These are phyloP conservation scores for Drosophila punjabiensis DNA, from an alignment of 1,140 invertebrate genomes.

Conservation along the genomic window DNA sequence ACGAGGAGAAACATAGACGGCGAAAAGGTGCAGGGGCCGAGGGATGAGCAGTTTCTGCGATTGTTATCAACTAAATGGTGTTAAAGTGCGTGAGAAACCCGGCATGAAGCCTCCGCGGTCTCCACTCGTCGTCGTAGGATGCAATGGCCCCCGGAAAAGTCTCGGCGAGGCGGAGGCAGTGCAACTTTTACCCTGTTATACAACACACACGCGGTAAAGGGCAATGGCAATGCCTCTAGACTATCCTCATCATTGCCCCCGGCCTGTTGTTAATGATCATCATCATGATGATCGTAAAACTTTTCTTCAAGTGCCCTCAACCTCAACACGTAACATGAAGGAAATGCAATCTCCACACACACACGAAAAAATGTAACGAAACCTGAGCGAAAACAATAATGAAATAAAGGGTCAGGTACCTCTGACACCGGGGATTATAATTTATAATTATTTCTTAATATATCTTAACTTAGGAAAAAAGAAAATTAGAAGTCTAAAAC, in stretches of 20 bases:
- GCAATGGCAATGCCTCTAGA: conserved; percentile 44
- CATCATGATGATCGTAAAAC: conserved; percentile 44
- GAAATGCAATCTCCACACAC: conserved; percentile 44
- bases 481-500: no score
- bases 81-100: conserved; percentile 81
- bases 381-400: conserved; percentile 22
- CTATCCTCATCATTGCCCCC: conserved; percentile 28
- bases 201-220: conserved; percentile 48
- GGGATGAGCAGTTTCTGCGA: conserved; percentile 47
- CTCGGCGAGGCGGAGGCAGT: conserved; percentile 15
- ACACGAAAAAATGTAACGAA: conserved; percentile 34
- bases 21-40: conserved; percentile 1
- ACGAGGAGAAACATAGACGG: conserved; percentile 24
- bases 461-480: no score
- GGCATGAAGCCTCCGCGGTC: conserved; percentile 34
- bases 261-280: not conserved
- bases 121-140: conserved; percentile 34
- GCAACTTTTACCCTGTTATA: conserved; percentile 74
- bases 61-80: conserved; percentile 83
- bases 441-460: not conserved
- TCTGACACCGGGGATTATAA: not conserved
- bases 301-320: conserved; percentile 48
- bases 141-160: conserved; percentile 41
- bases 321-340: conserved; percentile 50
- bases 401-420: conserved; percentile 4